phyloP scores from a whole-genome alignment of 2,888 invertebrate genomes.

The Plagiodera versicolora region DNA sequence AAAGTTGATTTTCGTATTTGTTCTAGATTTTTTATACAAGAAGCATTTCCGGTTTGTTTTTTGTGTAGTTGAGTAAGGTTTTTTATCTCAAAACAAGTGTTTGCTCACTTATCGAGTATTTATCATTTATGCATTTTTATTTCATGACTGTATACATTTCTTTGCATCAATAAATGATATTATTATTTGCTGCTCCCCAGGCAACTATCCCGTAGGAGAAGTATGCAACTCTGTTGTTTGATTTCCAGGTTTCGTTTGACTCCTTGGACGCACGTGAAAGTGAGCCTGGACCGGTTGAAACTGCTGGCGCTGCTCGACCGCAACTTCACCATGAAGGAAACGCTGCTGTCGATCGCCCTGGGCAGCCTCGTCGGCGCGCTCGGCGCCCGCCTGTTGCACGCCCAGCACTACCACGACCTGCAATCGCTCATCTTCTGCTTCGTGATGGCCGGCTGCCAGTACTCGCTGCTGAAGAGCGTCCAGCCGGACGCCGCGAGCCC shows the following conservation, averaged over 20 bases:
- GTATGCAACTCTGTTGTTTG: too few species aligned
- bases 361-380: conserved; percentile 84
- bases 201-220: too few species aligned
- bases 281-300: conserved; percentile 90
- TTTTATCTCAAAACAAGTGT: too few species aligned
- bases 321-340: conserved; percentile 82
- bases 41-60: too few species aligned
- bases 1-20: too few species aligned
- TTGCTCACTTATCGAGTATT: too few species aligned
- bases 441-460: conserved; percentile 97
- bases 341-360: conserved; percentile 77
- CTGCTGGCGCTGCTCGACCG: conserved; percentile 91
- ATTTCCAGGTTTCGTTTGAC: conserved; percentile 68
- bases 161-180: too few species aligned
- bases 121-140: too few species aligned
- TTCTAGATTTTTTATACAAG: too few species aligned
- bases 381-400: conserved; percentile 79
- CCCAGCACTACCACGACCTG: conserved; percentile 88
- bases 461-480: conserved; percentile 94
- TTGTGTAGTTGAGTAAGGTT: too few species aligned
- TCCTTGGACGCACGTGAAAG: conserved; percentile 69
- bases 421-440: conserved; percentile 94
- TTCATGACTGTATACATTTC: too few species aligned
- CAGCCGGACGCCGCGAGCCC: conserved; percentile 99
- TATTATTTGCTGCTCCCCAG: too few species aligned